phyloP scores from a whole-genome alignment of 2,888 invertebrate species.

The Drosophila mercatorum region DNA sequence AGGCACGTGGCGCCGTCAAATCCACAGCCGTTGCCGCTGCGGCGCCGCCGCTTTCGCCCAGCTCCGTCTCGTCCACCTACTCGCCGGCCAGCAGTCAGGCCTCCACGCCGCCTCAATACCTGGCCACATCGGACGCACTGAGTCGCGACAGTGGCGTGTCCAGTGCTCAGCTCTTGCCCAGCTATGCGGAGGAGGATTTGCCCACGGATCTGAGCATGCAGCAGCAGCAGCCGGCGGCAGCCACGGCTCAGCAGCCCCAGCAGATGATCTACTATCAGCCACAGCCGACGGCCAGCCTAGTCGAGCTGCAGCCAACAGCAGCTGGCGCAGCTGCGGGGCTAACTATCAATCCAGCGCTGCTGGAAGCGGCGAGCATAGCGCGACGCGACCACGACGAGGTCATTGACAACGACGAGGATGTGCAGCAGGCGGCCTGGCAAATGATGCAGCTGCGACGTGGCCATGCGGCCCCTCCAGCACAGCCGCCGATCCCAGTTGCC shows the following conservation, averaged over 20 bases:
- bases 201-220: conserved; percentile 81
- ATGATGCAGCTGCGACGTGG: conserved; percentile 76
- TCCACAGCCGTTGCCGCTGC: conserved; percentile 15
- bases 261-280: conserved; percentile 56
- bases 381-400: conserved; percentile 67
- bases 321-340: conserved; percentile 48
- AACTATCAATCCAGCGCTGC: conserved; percentile 84
- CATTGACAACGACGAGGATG: conserved; percentile 66
- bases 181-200: conserved; percentile 72
- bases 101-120: conserved; percentile 62
- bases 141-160: conserved; percentile 83
- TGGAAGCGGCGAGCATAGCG: conserved; percentile 84
- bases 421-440: conserved; percentile 72
- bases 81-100: conserved; percentile 69
- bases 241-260: conserved; percentile 31
- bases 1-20: conserved; percentile 48
- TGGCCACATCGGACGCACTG: conserved; percentile 68
- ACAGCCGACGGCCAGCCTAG: conserved; percentile 27
- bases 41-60: conserved; percentile 66
- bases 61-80: conserved; percentile 71
- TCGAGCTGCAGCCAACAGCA: conserved; percentile 47
- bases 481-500: conserved; percentile 3
- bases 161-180: conserved; percentile 55
- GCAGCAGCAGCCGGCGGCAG: conserved; percentile 44
- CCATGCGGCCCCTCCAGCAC: conserved; percentile 37